Conservation (phyloP, 2,888 invertebrate species). For the Macroteleia sp. region DNA sequence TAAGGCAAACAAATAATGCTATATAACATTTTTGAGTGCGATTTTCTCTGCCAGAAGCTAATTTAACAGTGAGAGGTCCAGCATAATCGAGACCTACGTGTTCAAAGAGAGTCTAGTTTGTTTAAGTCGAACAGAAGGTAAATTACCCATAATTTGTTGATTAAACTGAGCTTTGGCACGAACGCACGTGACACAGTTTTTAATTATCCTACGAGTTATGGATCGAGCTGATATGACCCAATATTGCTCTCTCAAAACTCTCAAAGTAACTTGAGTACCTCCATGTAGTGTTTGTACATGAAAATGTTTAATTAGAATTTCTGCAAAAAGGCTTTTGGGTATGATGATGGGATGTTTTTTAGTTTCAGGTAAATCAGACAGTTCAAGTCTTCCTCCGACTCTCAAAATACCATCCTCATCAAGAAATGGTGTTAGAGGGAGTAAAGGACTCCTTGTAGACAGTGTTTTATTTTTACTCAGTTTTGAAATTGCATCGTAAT, state of each 20-base stretch:
- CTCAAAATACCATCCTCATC: background rate
- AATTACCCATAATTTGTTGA: background rate
- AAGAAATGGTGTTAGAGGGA: background rate
- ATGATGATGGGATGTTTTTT: background rate
- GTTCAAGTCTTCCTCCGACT: background rate
- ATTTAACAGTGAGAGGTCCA: background rate
- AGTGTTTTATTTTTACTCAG: background rate
- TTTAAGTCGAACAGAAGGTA: background rate
- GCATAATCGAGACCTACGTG: background rate
- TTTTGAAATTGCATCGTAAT: background rate
- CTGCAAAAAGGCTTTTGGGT: background rate
- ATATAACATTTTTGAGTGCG: background rate
- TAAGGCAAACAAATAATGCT: background rate
- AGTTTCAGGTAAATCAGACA: background rate
- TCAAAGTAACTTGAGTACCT: background rate
- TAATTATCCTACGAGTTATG: background rate
- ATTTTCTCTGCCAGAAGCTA: background rate
- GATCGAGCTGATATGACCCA: background rate
- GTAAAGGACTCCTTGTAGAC: background rate
- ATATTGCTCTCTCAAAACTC: background rate
- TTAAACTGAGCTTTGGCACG: background rate
- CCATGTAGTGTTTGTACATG: background rate
- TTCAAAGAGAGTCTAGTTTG: background rate
- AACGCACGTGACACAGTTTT: background rate
- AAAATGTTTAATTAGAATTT: background rate